These are phyloP conservation scores for Pteronotus mesoamericanus DNA, from an alignment of 2,797 vertebrate genomes.

Conservation along the genomic window DNA sequence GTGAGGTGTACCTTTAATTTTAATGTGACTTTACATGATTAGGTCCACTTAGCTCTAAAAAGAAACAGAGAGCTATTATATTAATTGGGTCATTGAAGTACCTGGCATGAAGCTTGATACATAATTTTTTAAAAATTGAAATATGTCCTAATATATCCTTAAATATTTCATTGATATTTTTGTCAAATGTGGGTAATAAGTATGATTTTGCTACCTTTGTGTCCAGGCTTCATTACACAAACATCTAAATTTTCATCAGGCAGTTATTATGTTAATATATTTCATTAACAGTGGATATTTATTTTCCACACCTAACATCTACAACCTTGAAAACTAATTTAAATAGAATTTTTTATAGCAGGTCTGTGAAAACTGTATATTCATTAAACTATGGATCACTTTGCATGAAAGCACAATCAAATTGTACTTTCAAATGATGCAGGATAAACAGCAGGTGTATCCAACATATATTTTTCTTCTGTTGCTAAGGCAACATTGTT, in stretches of 20 bases:
- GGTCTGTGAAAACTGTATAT: slow-evolving; percentile 60
- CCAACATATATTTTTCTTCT: slow-evolving; percentile 43
- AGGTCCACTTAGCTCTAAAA: not conserved
- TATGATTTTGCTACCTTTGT: slow-evolving; percentile 44
- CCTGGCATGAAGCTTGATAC: slow-evolving; percentile 36
- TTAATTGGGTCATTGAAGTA: not conserved
- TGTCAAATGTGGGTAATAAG: slow-evolving; percentile 1
- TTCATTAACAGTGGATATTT: slow-evolving; percentile 66
- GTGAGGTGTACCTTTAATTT: not conserved
- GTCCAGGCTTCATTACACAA: slow-evolving; percentile 58
- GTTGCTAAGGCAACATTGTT: slow-evolving; percentile 63
- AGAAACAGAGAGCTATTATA: not conserved
- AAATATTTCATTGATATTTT: slow-evolving; percentile 49
- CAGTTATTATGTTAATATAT: slow-evolving; percentile 45
- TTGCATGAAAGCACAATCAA: slow-evolving; percentile 26
- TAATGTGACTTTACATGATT: not conserved
- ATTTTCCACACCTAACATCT: slow-evolving; percentile 37
- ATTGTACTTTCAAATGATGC: slow-evolving; percentile 39
- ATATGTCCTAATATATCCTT: not conserved
- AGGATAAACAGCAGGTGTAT: slow-evolving; percentile 67
- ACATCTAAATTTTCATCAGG: slow-evolving; percentile 58
- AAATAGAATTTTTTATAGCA: slow-evolving; percentile 56
- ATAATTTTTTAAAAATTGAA: slow-evolving; percentile 24
- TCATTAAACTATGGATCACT: slow-evolving; percentile 57
- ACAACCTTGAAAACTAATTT: slow-evolving; percentile 56